These are phyloP conservation scores for Micrasema longulum DNA, from an alignment of 1,140 invertebrate genomes.

Conservation along the genomic window DNA sequence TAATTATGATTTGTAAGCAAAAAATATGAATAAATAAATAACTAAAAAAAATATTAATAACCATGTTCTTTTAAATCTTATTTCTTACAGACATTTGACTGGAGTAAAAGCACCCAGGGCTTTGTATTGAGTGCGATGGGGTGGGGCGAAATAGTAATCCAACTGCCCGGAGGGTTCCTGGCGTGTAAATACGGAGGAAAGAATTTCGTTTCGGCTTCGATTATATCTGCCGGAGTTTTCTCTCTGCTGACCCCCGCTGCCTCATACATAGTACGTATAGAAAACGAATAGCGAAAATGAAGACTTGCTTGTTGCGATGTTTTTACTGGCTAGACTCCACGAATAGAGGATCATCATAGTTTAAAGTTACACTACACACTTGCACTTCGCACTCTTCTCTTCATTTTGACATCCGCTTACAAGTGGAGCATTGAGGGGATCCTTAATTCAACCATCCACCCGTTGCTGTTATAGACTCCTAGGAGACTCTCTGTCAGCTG, in stretches of 20 bases:
- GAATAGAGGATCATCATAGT: no score
- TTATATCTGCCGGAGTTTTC: background rate
- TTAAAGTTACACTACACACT: background rate
- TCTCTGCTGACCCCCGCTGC: conserved; percentile 7
- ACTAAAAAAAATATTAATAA: no score
- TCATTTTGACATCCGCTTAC: background rate
- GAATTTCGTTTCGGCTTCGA: background rate
- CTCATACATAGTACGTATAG: conserved; percentile 20
- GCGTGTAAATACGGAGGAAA: conserved; percentile 31
- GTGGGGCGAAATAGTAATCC: conserved; percentile 29
- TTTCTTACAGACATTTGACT: conserved; percentile 41
- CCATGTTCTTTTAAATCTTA: no score
- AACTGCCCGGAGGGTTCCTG: conserved; percentile 11
- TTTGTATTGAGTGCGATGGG: conserved; percentile 10
- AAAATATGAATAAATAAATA: no score
- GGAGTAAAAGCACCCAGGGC: conserved; percentile 20
- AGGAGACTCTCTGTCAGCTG: no score
- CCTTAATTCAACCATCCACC: background rate
- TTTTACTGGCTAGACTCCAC: background rate
- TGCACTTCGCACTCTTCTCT: background rate
- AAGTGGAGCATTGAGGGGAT: background rate
- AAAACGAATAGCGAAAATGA: background rate
- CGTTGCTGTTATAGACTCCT: no score
- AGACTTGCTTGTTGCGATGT: background rate
- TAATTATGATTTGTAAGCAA: no score